A percentile compares a stretch with the other conserved stretches of the same genome.
phyloP scores from a whole-genome alignment of 2,888 invertebrate species.

The Perithous albicinctus region DNA sequence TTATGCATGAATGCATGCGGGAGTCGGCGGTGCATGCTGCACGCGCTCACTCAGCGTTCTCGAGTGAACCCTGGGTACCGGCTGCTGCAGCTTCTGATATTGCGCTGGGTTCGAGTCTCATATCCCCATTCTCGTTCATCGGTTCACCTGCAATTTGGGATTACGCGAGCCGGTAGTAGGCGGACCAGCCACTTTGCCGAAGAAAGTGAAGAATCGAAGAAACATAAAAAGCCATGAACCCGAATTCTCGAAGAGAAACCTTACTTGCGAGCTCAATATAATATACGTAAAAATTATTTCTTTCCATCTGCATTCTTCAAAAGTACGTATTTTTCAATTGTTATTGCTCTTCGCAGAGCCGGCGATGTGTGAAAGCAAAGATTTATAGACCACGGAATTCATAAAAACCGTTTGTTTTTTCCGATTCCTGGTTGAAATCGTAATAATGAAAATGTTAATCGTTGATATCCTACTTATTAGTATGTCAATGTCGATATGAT shows the following conservation, averaged over 20 bases:
- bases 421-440: no score
- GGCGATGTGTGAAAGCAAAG: background rate
- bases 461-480: no score
- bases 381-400: background rate
- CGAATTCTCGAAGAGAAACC: constrained; percentile 4
- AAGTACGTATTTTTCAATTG: background rate
- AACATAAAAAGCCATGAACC: background rate
- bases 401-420: background rate
- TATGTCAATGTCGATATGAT: no score
- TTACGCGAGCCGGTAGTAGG: constrained; percentile 62
- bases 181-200: constrained; percentile 24
- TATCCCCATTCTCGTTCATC: constrained; percentile 44
- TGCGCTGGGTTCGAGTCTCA: constrained; percentile 25
- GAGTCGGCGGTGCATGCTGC: constrained; percentile 58
- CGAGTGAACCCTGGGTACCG: background rate
- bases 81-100: constrained; percentile 31
- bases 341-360: no score
- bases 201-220: constrained; percentile 29
- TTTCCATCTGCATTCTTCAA: background rate
- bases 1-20: constrained; percentile 65
- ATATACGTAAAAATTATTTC: background rate
- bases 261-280: background rate
- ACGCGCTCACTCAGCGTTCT: constrained; percentile 45
- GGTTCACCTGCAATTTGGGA: constrained; percentile 66
- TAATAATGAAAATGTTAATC: no score